Percentiles rank a stretch among this genome's conserved stretches.
phyloP scores from a whole-genome alignment of 2,888 invertebrate species.

The Yponomeuta evonymella region DNA sequence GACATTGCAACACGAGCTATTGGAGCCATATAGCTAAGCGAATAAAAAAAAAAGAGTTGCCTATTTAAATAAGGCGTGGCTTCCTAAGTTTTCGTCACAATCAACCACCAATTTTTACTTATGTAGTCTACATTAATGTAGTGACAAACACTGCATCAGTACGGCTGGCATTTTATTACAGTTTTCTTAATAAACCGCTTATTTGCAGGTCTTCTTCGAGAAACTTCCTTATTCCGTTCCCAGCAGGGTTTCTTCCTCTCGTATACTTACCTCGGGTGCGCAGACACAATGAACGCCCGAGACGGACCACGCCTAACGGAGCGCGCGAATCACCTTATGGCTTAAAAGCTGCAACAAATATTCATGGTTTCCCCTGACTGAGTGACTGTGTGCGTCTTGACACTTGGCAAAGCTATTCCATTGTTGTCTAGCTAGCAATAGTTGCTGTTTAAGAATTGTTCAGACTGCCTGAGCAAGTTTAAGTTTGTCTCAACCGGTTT shows the following conservation, averaged over 20 bases:
- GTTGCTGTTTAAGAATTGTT: no score
- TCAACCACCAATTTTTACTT: no score
- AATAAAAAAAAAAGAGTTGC: no score
- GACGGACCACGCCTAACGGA: constrained; percentile 36
- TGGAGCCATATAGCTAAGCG: no score
- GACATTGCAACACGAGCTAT: no score
- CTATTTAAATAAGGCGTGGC: no score
- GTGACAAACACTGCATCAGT: background rate
- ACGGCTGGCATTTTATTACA: background rate
- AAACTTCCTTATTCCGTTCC: constrained; percentile 2
- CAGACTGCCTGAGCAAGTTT: no score
- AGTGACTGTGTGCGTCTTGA: constrained; percentile 4
- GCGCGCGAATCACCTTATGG: constrained; percentile 58
- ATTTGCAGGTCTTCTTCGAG: background rate
- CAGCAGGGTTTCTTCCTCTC: background rate
- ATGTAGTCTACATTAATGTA: no score
- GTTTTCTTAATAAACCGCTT: background rate
- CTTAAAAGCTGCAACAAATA: constrained; percentile 74
- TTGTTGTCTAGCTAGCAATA: no score
- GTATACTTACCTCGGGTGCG: constrained; percentile 57
- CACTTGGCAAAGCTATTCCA: background rate
- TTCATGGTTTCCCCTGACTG: constrained; percentile 66
- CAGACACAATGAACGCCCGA: constrained; percentile 25
- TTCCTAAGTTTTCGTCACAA: no score
- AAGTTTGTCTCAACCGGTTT: no score